Conservation (phyloP, 2,113 vertebrate genomes). For the Nannobrachium achirus region DNA sequence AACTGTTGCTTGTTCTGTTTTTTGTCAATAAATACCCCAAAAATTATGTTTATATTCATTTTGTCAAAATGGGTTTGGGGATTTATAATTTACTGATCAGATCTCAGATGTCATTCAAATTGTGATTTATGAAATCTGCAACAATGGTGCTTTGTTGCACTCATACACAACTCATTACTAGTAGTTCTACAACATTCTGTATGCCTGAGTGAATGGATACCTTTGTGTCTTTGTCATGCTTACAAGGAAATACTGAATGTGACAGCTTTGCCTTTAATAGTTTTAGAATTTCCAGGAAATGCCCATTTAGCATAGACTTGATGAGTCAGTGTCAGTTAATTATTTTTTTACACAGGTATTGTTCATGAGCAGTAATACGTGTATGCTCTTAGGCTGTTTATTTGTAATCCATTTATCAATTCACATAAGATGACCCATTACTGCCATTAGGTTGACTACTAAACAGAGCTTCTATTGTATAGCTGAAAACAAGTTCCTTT, state of each 20-base stretch:
- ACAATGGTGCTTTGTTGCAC: not conserved
- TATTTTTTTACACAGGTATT: not conserved
- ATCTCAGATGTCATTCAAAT: not conserved
- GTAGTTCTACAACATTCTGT: not conserved
- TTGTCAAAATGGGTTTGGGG: constrained; percentile 2
- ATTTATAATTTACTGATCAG: not conserved
- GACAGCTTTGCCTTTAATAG: too few relatives aligned
- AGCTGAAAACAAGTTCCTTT: too few relatives aligned
- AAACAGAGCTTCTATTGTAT: too few relatives aligned
- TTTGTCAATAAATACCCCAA: constrained; percentile 68
- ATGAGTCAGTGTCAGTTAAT: not conserved
- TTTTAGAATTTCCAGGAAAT: constrained; percentile 11
- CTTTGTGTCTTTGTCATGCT: not conserved
- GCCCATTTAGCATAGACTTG: fast-evolving
- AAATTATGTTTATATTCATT: constrained; percentile 8
- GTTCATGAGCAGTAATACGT: not conserved
- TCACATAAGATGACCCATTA: too few relatives aligned
- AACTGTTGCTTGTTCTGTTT: constrained; percentile 21
- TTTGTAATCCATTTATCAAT: too few relatives aligned
- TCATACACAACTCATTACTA: not conserved
- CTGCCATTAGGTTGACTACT: too few relatives aligned
- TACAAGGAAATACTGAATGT: constrained; percentile 1
- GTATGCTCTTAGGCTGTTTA: too few relatives aligned
- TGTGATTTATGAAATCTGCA: not conserved
- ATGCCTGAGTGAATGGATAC: not conserved